Conservation (phyloP, 1,140 invertebrate species). For the Microplitis mediator region DNA sequence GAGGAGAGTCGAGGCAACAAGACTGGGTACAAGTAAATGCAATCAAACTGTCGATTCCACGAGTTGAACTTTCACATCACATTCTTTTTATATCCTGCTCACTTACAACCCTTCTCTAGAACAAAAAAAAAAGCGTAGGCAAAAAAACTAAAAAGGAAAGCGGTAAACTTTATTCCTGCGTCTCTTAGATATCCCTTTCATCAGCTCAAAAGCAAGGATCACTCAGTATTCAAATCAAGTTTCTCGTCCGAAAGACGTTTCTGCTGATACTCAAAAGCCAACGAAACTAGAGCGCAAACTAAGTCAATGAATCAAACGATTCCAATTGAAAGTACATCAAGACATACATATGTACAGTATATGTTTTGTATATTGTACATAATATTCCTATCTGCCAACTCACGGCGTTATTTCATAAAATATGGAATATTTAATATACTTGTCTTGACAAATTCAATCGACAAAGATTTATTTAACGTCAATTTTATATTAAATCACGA, state of each 20-base stretch:
- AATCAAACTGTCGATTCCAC: constrained; percentile 15
- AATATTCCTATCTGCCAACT: neutral
- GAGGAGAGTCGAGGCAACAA: neutral
- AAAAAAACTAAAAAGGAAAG: neutral
- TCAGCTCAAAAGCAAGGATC: neutral
- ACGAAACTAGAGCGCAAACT: neutral
- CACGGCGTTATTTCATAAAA: no score
- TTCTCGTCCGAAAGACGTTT: neutral
- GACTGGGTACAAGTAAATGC: constrained; percentile 4
- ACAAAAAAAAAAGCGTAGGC: neutral
- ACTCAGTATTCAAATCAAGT: constrained; percentile 7
- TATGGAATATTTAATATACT: no score
- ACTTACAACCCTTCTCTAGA: neutral
- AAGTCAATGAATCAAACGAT: constrained; percentile 7
- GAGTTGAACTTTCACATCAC: no score
- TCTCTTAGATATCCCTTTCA: neutral
- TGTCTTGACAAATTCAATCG: no score
- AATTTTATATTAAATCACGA: no score
- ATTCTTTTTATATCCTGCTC: no score
- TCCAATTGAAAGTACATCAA: neutral
- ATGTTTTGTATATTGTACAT: neutral
- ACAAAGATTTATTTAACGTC: no score
- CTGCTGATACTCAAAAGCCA: neutral
- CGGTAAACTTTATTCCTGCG: neutral
- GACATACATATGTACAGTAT: neutral